Percentiles rank a stretch among this genome's conserved stretches.
phyloP scores from a whole-genome alignment of 2,113 vertebrate species.

The Cygnus buccinator region DNA sequence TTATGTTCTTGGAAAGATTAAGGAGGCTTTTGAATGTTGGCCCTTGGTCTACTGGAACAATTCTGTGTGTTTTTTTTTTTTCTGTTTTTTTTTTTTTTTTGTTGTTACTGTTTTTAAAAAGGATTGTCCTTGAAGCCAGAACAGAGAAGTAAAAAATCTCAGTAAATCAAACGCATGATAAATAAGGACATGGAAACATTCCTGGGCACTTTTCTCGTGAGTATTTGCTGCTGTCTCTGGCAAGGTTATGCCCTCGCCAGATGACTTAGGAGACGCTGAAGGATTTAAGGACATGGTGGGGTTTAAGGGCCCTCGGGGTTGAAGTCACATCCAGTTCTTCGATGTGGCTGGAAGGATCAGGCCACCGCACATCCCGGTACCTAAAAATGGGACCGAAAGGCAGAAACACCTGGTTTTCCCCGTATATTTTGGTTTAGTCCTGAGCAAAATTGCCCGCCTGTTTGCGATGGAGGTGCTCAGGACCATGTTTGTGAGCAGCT shows the following conservation, averaged over 20 bases:
- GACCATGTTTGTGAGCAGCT: background rate
- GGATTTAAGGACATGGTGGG: background rate
- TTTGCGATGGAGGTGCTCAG: background rate
- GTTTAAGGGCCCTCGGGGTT: too few species aligned
- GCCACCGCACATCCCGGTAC: background rate
- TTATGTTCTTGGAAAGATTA: background rate
- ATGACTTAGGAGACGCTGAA: rapidly evolving
- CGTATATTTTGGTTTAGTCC: background rate
- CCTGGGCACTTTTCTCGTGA: background rate
- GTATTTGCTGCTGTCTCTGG: background rate
- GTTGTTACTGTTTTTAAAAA: background rate
- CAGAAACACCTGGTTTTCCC: background rate
- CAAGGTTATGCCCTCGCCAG: background rate
- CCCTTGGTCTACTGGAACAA: background rate
- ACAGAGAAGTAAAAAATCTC: background rate
- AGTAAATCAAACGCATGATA: background rate
- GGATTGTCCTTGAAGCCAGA: background rate
- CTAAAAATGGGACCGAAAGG: background rate
- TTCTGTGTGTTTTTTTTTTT: too few species aligned
- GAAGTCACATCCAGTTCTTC: background rate
- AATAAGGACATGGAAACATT: background rate
- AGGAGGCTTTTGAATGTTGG: background rate
- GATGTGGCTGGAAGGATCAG: conserved; percentile 18
- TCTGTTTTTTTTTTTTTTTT: background rate
- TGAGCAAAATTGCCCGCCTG: background rate